Percentiles rank a stretch among this genome's conserved stretches.
phyloP scores from a whole-genome alignment of 2,888 invertebrate species.

The Erynnis tages region DNA sequence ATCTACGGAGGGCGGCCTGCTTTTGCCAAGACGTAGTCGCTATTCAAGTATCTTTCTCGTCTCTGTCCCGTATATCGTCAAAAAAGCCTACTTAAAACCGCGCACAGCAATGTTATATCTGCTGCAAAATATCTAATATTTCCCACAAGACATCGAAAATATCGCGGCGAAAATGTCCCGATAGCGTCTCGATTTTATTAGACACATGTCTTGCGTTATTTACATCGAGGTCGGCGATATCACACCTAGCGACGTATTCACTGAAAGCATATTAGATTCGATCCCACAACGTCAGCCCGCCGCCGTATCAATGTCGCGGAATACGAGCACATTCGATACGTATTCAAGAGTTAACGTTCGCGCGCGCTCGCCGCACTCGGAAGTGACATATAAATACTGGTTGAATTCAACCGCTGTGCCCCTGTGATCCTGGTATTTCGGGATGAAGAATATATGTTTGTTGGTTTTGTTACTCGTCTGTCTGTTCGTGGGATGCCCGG shows the following conservation, averaged over 20 bases:
- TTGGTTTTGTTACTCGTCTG: constrained; percentile 66
- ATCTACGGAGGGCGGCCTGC: no score
- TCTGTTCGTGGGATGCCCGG: constrained; percentile 63
- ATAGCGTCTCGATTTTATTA: constrained; percentile 39
- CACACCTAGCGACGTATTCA: constrained; percentile 60
- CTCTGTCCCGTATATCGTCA: no score
- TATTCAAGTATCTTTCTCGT: no score
- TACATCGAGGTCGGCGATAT: constrained; percentile 34
- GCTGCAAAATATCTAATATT: no score
- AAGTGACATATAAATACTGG: constrained; percentile 76
- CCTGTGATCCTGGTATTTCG: constrained; percentile 66
- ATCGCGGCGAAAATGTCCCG: constrained; percentile 4
- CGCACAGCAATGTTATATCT: no score
- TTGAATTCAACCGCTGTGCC: constrained; percentile 71
- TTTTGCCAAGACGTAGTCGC: no score
- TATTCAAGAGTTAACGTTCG: constrained; percentile 69
- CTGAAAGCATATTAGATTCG: constrained; percentile 78
- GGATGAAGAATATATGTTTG: constrained; percentile 75
- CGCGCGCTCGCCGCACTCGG: constrained; percentile 61
- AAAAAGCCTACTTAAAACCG: no score
- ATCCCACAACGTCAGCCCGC: constrained; percentile 64
- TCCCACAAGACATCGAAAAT: no score
- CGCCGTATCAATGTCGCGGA: constrained; percentile 70
- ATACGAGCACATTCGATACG: constrained; percentile 73
- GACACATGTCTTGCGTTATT: constrained; percentile 41